A percentile compares a stretch with the other conserved stretches of the same genome.
Conservation (phyloP, 2,888 invertebrate species). For the Drosophila nr. medialis region DNA sequence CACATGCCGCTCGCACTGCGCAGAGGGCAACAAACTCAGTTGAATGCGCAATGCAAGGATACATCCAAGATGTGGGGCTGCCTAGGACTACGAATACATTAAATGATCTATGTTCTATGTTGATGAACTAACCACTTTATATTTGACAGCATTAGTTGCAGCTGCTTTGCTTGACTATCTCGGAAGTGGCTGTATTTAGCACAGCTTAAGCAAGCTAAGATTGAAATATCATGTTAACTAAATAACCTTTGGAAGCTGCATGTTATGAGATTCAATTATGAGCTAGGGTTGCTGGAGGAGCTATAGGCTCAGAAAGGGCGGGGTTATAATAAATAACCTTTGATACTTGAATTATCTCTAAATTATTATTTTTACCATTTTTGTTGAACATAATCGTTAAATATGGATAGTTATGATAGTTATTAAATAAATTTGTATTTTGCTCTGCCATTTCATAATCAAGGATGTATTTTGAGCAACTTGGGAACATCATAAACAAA, state of each 20-base stretch:
- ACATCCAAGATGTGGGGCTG: conserved; percentile 21
- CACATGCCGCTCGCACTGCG: conserved; percentile 49
- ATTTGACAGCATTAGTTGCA: not conserved
- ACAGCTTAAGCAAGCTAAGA: not conserved
- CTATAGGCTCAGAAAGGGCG: no score
- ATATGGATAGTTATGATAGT: not conserved
- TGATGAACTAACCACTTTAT: not conserved
- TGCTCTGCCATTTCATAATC: not conserved
- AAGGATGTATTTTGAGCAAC: not conserved
- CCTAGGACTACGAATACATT: not conserved
- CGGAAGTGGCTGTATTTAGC: not conserved
- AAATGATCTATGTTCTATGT: not conserved
- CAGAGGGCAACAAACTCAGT: conserved; percentile 54
- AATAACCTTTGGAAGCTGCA: not conserved
- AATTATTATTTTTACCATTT: not conserved
- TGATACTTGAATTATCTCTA: not conserved
- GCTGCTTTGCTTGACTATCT: not conserved
- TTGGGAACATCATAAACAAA: not conserved
- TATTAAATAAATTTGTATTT: not conserved
- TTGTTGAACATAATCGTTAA: not conserved
- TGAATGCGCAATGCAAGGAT: conserved; percentile 44
- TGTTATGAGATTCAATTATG: no score
- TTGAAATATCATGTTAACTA: not conserved
- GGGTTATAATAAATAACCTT: not conserved
- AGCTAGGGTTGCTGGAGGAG: no score